These are phyloP conservation scores for Drosophila parabipectinata DNA, from an alignment of 1,140 invertebrate species.

Conservation along the genomic window DNA sequence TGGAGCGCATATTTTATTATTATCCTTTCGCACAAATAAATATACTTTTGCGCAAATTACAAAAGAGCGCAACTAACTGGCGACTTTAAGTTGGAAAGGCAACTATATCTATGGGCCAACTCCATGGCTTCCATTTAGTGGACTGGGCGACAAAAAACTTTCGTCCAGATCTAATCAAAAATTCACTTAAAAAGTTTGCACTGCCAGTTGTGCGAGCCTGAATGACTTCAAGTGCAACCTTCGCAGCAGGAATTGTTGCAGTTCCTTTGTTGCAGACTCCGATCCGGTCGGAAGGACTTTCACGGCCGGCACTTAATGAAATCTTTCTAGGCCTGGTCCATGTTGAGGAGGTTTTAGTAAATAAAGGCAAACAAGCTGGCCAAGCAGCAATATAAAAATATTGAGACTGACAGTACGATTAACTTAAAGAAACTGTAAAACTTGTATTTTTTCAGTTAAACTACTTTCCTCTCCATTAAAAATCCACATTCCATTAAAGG, in stretches of 20 bases:
- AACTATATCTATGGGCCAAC: slow-evolving; percentile 39
- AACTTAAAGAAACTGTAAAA: background rate
- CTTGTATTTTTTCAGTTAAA: no score
- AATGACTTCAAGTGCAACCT: slow-evolving; percentile 66
- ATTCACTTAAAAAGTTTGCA: slow-evolving; percentile 81
- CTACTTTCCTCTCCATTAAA: no score
- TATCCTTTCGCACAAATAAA: slow-evolving; percentile 77
- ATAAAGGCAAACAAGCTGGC: slow-evolving; percentile 8
- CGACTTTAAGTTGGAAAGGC: slow-evolving; percentile 66
- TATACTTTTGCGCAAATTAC: slow-evolving; percentile 79
- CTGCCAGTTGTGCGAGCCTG: slow-evolving; percentile 50
- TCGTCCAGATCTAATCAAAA: slow-evolving; percentile 80
- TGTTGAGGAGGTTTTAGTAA: slow-evolving; percentile 4
- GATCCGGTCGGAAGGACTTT: slow-evolving; percentile 15
- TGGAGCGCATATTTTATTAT: slow-evolving; percentile 79
- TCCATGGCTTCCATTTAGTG: slow-evolving; percentile 11
- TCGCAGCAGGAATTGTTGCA: slow-evolving; percentile 48
- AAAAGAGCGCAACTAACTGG: slow-evolving; percentile 71
- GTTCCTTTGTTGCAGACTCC: slow-evolving; percentile 37
- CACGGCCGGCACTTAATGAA: slow-evolving; percentile 45
- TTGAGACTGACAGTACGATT: background rate
- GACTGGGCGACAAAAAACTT: slow-evolving; percentile 74
- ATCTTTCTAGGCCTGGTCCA: slow-evolving; percentile 30
- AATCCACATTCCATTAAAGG: background rate
- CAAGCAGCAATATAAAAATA: background rate